Percentiles rank a stretch among this genome's conserved stretches.
phyloP scores from a whole-genome alignment of 2,113 vertebrate genomes.

The Lepidothrix coronata region DNA sequence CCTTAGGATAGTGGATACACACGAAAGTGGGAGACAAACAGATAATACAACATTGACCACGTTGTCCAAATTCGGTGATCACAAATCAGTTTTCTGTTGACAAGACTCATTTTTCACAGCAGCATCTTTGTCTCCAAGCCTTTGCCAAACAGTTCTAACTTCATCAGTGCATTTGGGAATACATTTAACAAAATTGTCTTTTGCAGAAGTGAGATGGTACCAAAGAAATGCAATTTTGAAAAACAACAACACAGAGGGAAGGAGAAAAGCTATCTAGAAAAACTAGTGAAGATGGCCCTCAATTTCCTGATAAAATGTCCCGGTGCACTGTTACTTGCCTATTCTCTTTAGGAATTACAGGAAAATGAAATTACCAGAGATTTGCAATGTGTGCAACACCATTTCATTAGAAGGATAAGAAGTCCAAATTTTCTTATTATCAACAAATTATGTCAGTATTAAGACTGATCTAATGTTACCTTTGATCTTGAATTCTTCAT shows the following conservation, averaged over 20 bases:
- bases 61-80: conserved; percentile 40
- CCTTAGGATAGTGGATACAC: conserved; percentile 10
- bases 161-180: conserved; percentile 71
- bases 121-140: conserved; percentile 52
- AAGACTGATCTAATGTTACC: neutral
- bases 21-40: conserved; percentile 11
- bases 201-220: conserved; percentile 52
- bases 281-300: conserved; percentile 24
- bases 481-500: conserved; percentile 7
- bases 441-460: neutral
- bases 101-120: conserved; percentile 72
- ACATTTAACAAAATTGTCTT: conserved; percentile 72
- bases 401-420: conserved; percentile 24
- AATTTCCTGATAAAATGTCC: conserved; percentile 62
- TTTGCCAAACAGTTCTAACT: conserved; percentile 73
- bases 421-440: neutral
- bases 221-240: conserved; percentile 45
- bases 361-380: conserved; percentile 55
- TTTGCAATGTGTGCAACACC: neutral
- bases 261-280: conserved; percentile 26
- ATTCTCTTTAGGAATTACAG: conserved; percentile 26
- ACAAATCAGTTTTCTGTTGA: conserved; percentile 73
- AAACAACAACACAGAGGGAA: conserved; percentile 48
- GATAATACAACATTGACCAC: neutral
- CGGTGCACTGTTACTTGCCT: conserved; percentile 3